Conservation (phyloP, 2,797 vertebrate species). For the Anisognathus igniventris region DNA sequence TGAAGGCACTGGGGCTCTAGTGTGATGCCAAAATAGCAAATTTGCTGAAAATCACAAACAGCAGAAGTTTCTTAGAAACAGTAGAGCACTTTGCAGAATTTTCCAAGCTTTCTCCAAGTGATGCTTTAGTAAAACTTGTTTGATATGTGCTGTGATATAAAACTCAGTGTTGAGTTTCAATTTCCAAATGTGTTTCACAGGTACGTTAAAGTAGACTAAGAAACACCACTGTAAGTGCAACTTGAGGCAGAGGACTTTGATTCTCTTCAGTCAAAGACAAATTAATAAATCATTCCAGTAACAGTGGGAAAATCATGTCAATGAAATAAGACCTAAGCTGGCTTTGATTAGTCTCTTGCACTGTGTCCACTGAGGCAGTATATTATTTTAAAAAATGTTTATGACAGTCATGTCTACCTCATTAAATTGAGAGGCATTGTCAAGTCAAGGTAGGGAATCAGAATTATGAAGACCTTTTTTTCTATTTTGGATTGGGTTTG, state of each 20-base stretch:
- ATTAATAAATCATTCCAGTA: neutral
- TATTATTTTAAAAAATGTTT: neutral
- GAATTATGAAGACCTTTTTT: neutral
- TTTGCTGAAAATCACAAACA: neutral
- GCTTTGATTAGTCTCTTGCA: neutral
- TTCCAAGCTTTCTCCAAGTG: neutral
- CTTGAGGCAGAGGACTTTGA: neutral
- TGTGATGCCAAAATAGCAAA: neutral
- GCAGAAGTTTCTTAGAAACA: neutral
- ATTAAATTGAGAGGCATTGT: neutral
- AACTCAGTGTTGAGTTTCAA: neutral
- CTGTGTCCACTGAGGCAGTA: neutral
- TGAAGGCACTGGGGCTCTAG: conserved; percentile 47
- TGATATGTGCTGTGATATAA: neutral
- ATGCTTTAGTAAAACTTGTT: neutral
- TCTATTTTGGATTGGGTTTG: neutral
- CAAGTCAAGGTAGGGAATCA: neutral
- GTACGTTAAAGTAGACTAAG: neutral
- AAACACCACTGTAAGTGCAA: neutral
- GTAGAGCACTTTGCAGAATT: neutral
- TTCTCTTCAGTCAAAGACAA: neutral
- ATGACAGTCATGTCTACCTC: neutral
- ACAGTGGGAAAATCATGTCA: neutral
- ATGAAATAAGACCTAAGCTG: neutral
- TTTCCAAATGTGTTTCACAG: neutral